Base-by-base conservation (phyloP, 2,888 invertebrate species). In the Seira sanloemensis region DNA sequence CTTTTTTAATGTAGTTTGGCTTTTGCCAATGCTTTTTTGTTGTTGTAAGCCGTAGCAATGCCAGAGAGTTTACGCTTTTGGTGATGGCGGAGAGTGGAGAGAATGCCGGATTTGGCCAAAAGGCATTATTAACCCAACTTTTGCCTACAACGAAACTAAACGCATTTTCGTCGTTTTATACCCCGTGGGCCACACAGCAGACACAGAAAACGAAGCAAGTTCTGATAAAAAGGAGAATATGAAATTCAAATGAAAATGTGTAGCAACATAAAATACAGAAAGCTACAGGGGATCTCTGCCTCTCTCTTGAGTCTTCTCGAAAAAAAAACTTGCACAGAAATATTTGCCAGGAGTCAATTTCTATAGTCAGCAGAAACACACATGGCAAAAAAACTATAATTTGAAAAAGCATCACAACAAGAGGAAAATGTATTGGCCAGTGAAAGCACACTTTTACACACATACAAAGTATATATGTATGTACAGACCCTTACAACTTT, bases 121-220 rank as follows among this genome's bases (percentile, higher is more conserved):
- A 85, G 89, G 89, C 89, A 89, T 89, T 89, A 89, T 89, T 89
- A 89, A 89, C 89, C 88, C 86, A 89, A 89, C 86, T 88, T 83
- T 87, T 86, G 89, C 89, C 89, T 86, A 81, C 78, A 88, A 87
- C 88, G 78, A 86, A 88, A 89, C 85, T 87, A 88, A 88, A 88
- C 85, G 87, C 87, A 87, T 86, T 87, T 86, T 79, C 86, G 83
- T 83, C 86, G 86, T 79, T 84, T 74, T 75, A 73, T 83, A 66
- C 68, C 75, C 78, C 84, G 23, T 37, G 18, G 58, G 83, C 83
- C 4, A 73, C 67, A 83, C 73, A 82, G 50, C 46, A 73, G 67
- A 58, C 73, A 26, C 65, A 65, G 78, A 69, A 76, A 58, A 74
- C 68, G 66, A n/a, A 76, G 76, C 82, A 67, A 77, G 77, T 83